Percentiles rank a stretch among this genome's conserved stretches.
These are phyloP conservation scores for Nowickia ferox DNA, from an alignment of 2,888 invertebrate species.

Conservation along the genomic window DNA sequence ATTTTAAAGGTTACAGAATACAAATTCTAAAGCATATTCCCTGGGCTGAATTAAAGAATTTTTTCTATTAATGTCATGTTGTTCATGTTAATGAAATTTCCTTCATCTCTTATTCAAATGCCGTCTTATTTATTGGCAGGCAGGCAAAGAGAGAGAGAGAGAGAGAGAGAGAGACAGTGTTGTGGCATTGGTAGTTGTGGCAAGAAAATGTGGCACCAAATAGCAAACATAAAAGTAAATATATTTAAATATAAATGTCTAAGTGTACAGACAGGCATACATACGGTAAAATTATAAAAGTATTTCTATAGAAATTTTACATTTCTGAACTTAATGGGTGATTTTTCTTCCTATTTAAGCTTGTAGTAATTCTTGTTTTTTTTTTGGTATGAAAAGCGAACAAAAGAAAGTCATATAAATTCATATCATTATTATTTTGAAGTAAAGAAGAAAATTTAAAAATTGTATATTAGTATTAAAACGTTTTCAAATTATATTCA, in stretches of 20 bases:
- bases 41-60: background rate
- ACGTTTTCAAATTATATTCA: too few species aligned
- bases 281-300: too few species aligned
- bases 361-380: too few species aligned
- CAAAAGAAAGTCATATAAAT: too few species aligned
- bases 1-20: slow-evolving; percentile 1
- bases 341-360: too few species aligned
- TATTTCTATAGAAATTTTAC: too few species aligned
- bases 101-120: slow-evolving; percentile 14
- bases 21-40: slow-evolving; percentile 10
- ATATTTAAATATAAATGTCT: slow-evolving; percentile 38
- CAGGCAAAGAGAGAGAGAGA: background rate
- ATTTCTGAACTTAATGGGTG: too few species aligned
- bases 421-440: too few species aligned
- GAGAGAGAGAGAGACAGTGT: too few species aligned
- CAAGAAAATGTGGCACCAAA: slow-evolving; percentile 18
- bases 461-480: too few species aligned
- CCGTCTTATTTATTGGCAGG: background rate
- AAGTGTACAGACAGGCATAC: background rate
- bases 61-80: slow-evolving; percentile 17
- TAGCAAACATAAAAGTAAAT: background rate
- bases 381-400: too few species aligned
- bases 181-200: background rate
- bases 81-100: slow-evolving; percentile 3
- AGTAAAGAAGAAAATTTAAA: too few species aligned